Percentiles rank a stretch among this genome's conserved stretches.
Evolutionary conservation across 2,888 invertebrate genomes (phyloP).

Genomic region (Eumerus sabulonum): DNA sequence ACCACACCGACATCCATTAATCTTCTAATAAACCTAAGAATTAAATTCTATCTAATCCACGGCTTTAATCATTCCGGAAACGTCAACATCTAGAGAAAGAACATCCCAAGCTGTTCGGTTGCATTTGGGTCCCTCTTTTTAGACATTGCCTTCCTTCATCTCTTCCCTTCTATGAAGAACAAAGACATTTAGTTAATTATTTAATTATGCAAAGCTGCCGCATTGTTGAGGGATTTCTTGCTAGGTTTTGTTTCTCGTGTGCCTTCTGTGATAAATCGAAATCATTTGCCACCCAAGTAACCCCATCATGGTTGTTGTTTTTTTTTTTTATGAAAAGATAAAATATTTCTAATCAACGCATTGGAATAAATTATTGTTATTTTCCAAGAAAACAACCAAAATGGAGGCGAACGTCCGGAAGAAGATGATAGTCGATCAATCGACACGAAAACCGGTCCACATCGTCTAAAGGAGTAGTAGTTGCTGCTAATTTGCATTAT

Average conservation of each 20-base stretch:
- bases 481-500: conserved; percentile 58
- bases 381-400: conserved; percentile 1
- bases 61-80: too few relatives aligned
- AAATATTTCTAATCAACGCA: conserved; percentile 64
- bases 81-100: too few relatives aligned
- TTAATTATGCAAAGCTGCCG: conserved; percentile 63
- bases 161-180: conserved; percentile 47
- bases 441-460: conserved; percentile 44
- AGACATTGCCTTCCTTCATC: neutral
- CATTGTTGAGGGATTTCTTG: conserved; percentile 28
- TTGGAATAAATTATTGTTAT: conserved; percentile 55
- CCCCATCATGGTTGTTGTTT: conserved; percentile 33
- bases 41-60: too few relatives aligned
- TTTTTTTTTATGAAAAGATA: conserved; percentile 16
- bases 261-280: conserved; percentile 61
- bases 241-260: conserved; percentile 19
- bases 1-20: too few relatives aligned
- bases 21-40: too few relatives aligned
- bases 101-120: too few relatives aligned
- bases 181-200: conserved; percentile 68
- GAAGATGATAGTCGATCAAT: conserved; percentile 6
- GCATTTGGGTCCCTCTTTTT: conserved; percentile 36
- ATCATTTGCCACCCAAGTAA: conserved; percentile 67
- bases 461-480: conserved; percentile 15
- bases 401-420: conserved; percentile 28